These are phyloP conservation scores for Trisateles emortualis DNA, from an alignment of 2,888 invertebrate genomes.

Conservation along the genomic window DNA sequence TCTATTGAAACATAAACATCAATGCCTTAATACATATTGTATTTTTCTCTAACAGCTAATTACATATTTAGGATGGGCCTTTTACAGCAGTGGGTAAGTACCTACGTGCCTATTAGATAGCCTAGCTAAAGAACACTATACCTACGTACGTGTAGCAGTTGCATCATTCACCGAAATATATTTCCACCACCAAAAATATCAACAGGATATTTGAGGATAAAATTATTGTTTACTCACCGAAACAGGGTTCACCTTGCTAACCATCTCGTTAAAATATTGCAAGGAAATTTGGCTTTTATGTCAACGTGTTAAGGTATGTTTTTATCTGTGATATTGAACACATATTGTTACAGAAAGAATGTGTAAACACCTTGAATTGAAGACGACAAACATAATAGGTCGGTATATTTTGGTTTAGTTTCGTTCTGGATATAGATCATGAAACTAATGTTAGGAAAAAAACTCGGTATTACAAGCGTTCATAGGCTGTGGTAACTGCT, in stretches of 20 bases:
- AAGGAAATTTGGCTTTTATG: background rate
- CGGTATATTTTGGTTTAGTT: background rate
- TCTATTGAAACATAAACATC: too few species aligned
- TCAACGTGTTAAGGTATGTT: background rate
- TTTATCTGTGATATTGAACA: background rate
- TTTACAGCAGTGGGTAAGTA: too few species aligned
- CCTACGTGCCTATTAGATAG: too few species aligned
- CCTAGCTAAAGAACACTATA: too few species aligned
- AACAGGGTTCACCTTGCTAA: slow-evolving; percentile 3
- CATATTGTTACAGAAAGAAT: background rate
- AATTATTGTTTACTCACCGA: slow-evolving; percentile 5
- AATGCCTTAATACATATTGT: too few species aligned
- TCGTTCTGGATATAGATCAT: background rate
- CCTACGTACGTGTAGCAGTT: background rate
- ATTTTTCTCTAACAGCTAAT: too few species aligned
- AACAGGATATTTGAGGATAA: background rate
- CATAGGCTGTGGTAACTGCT: too few species aligned
- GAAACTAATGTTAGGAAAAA: background rate
- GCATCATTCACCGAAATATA: background rate
- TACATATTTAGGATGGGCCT: too few species aligned
- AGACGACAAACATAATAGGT: background rate
- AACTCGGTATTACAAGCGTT: too few species aligned
- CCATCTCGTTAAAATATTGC: slow-evolving; percentile 7
- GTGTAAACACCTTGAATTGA: background rate
- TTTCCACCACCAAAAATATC: slow-evolving; percentile 2